phyloP scores from a whole-genome alignment of 92 coral and sea anemone genomes.

The Parazoanthus atlanticus region DNA sequence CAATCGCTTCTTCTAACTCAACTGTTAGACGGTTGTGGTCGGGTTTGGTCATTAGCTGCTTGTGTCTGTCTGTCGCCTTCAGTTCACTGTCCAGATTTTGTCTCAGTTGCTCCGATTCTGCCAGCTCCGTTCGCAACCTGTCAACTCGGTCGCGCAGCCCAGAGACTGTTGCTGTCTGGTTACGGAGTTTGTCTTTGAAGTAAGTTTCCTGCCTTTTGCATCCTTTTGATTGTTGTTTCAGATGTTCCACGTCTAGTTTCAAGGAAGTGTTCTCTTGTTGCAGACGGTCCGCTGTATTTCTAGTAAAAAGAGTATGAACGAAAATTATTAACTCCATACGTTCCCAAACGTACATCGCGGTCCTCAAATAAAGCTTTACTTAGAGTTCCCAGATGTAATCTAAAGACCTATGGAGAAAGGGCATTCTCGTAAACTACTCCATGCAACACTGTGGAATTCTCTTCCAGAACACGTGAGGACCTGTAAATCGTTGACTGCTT shows the following conservation, averaged over 20 bases:
- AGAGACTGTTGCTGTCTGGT: not conserved
- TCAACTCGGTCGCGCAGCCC: not conserved
- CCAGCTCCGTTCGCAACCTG: not conserved
- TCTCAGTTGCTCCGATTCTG: not conserved
- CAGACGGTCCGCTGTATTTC: constrained; percentile 5
- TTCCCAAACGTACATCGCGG: no score
- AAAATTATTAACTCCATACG: not conserved
- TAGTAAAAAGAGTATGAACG: not conserved
- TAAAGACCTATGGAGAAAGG: no score
- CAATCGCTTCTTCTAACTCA: constrained; percentile 21
- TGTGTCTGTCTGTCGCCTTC: constrained; percentile 2
- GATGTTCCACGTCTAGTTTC: constrained; percentile 5
- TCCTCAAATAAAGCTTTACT: no score
- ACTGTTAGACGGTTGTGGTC: not conserved
- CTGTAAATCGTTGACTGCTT: no score
- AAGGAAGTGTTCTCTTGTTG: constrained; percentile 20
- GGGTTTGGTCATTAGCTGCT: not conserved
- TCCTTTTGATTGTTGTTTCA: constrained; percentile 11
- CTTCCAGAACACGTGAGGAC: no score
- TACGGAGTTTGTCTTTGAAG: not conserved
- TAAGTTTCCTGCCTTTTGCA: not conserved
- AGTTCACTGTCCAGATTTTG: not conserved
- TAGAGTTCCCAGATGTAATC: no score
- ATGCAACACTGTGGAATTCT: no score
- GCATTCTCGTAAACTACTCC: no score